Evolutionary conservation across 2,797 vertebrate species (phyloP).

Genomic region (Antennarius maculatus): DNA sequence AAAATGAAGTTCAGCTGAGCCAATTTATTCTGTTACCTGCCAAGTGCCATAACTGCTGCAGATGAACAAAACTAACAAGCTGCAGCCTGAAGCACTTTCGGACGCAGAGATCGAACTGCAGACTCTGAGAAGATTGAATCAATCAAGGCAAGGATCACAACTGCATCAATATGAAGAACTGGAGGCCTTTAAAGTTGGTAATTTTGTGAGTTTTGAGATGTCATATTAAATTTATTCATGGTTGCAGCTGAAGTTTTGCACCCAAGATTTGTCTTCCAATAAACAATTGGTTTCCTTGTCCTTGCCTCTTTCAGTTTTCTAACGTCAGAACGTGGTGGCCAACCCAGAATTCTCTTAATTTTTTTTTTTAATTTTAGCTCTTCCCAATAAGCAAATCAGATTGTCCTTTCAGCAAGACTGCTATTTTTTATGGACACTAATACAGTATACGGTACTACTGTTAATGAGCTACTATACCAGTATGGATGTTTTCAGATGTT

Average conservation of each 20-base stretch:
- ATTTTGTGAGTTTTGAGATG: constrained; percentile 63
- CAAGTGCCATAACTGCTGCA: constrained; percentile 47
- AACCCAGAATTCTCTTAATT: not conserved
- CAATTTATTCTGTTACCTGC: constrained; percentile 28
- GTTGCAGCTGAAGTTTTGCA: constrained; percentile 60
- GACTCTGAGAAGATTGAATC: not conserved
- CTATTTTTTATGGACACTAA: no score
- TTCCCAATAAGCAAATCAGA: not conserved
- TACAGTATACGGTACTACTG: no score
- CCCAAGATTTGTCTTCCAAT: constrained; percentile 76
- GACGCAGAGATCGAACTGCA: constrained; percentile 7
- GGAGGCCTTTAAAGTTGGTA: constrained; percentile 20
- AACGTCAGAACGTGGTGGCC: not conserved
- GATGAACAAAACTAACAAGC: constrained; percentile 26
- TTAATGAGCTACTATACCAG: not conserved
- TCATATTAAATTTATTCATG: constrained; percentile 57
- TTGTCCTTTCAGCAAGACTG: not conserved
- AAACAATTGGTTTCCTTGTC: constrained; percentile 67
- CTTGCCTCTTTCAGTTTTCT: constrained; percentile 10
- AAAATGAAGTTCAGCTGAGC: not conserved
- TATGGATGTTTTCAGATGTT: not conserved
- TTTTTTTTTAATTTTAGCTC: not conserved
- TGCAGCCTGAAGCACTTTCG: constrained; percentile 49
- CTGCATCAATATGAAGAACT: constrained; percentile 17
- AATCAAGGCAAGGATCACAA: constrained; percentile 21